Evolutionary conservation across 1,140 invertebrate species (phyloP), one percentile per base, ranked within the genome.

Genomic region (Drosophila bifasciata): DNA sequence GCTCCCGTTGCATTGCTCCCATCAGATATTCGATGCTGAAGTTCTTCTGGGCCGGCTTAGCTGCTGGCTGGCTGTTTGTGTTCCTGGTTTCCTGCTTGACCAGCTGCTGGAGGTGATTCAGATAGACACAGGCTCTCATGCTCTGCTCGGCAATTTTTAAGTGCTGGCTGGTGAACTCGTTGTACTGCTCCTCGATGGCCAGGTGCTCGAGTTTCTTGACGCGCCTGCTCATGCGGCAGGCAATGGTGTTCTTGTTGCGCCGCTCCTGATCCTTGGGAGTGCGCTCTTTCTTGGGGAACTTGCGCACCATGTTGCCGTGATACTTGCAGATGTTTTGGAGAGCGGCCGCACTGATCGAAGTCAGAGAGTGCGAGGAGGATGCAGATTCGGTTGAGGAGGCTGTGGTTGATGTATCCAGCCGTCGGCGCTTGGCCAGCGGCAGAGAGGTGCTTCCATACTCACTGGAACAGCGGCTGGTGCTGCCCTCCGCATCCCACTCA

Each of bases 211-310:
- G 55, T 52, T 91, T 91, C 56, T 76, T 91, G 17, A 62, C 77
- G 0, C 89, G 80, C 11, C 89, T 76, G 23, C 89, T 91, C 67
- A 88, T 81, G 19, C 89, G 78, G 21, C 89, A 91, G 51, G 89
- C 89, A 23, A 91, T 80, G 3, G 89, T 91, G 57, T 91, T 91
- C 50, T 91, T 91, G 51, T 91, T 75, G 4, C 89, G 79, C 2
- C 89, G 63, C 40, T 91, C 89, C 62, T 91, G 89, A 44, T 91
- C 89, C 56, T 91, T 90, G 11, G 76, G 70, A n/a, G 85, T 56
- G 5, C 89, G 89, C 40, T 91, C 79, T n/a, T 90, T 91, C 23
- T 89, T 89, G 3, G 89, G 89, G 28, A 91, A 91, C 11, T 80
- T 78, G 0, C 89, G 39, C n/a, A 91, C 89, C 89, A 91, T 91